Conservation (phyloP, 2,797 vertebrate genomes). For the Spatula versicolor region DNA sequence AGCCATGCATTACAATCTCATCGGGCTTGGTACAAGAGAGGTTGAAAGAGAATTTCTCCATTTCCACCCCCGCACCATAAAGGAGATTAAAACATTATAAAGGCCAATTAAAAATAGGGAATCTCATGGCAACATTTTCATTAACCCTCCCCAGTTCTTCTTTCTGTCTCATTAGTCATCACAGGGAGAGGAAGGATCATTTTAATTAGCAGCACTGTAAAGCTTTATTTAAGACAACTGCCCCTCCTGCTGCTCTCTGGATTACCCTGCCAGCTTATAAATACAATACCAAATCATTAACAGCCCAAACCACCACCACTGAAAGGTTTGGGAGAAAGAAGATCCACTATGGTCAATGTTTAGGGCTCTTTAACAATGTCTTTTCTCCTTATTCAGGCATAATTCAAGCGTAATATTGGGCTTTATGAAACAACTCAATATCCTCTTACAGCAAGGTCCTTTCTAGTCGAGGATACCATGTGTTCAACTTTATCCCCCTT, state of each 20-base stretch:
- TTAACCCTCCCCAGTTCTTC: constrained; percentile 67
- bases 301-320: neutral
- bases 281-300: constrained; percentile 72
- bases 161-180: constrained; percentile 76
- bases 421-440: constrained; percentile 66
- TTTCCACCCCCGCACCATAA: neutral
- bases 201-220: constrained; percentile 80
- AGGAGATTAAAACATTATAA: constrained; percentile 67
- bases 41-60: neutral
- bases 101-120: constrained; percentile 69
- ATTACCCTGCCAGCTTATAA: constrained; percentile 72
- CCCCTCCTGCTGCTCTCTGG: constrained; percentile 74
- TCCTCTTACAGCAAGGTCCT: constrained; percentile 45
- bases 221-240: constrained; percentile 71
- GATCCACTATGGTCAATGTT: constrained; percentile 30
- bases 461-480: constrained; percentile 39
- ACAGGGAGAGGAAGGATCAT: constrained; percentile 71
- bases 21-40: neutral
- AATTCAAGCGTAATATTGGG: constrained; percentile 71
- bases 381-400: constrained; percentile 62
- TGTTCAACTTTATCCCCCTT: constrained; percentile 42
- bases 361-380: constrained; percentile 61
- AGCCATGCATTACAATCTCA: neutral
- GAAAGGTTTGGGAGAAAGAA: constrained; percentile 51
- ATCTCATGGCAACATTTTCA: constrained; percentile 66